Base-by-base conservation (phyloP, 2,797 vertebrate species). In the Pempheris klunzingeri region DNA sequence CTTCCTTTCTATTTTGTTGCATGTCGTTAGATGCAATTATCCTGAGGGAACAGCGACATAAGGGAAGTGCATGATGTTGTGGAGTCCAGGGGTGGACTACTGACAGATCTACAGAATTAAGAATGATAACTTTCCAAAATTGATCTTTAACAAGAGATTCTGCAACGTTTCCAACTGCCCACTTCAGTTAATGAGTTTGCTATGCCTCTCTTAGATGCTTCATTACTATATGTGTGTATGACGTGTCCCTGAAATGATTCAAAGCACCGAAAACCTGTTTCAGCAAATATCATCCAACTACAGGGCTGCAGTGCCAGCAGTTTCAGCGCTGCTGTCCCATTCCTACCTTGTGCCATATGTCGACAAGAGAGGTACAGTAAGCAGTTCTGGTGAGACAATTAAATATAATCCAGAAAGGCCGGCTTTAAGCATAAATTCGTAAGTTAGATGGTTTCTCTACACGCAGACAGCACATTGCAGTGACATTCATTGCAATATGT, bases 1-100 rank as follows among this genome's bases (percentile, higher is more conserved):
- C 90, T 90, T 92, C 88, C 88, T 91, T 88, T 92, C 78, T 83
- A 57, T 88, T 81, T 85, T 83, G 74, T 79, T 88, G 77, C 61
- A 61, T 71, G 90, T 82, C 52, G 4, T 90, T 87, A 82, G 76
- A 86, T 75, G 78, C 15, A 43, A 65, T 77, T 82, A 66, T 88
- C 88, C 92, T 73, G 72, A 41, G 90, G 92, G 75, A 74, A 73
- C 20, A 68, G 54, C 24, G 67, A 77, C 55, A 74, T 58, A 11
- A 57, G 10, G 20, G 50, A 74, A 58, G 60, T 61, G 17, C 5
- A 60, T 18, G 36, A 73, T 65, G 66, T 43, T 74, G 63, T 68
- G 41, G 58, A 68, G 69, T 78, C 77, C 28, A 66, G 71, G 38
- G 44, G 36, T 62, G 53, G 76, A 60, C 11, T n/a, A 64, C 65